Percentiles rank a stretch among this genome's conserved stretches.
Evolutionary conservation across 2,888 invertebrate species (phyloP).

Genomic region (Shargacucullia verbasci): DNA sequence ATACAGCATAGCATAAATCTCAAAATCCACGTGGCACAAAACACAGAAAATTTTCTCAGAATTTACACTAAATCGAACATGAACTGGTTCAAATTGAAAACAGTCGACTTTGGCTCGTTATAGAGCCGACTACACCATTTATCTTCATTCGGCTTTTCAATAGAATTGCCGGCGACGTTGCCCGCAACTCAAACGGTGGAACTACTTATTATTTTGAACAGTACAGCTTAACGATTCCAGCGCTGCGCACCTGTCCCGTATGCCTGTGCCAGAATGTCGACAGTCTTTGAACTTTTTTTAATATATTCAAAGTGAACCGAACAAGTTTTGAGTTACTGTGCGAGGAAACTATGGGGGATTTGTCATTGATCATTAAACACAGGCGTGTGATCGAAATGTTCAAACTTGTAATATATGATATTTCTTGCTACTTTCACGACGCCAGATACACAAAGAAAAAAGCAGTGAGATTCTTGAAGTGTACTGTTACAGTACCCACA

Average conservation of each 20-base stretch:
- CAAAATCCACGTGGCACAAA: slow-evolving; percentile 40
- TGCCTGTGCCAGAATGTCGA: slow-evolving; percentile 45
- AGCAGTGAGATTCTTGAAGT: too few species aligned
- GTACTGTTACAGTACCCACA: too few species aligned
- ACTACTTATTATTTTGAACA: slow-evolving; percentile 87
- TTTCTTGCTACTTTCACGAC: too few species aligned
- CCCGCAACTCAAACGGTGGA: slow-evolving; percentile 84
- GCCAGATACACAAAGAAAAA: too few species aligned
- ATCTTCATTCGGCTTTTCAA: slow-evolving; percentile 87
- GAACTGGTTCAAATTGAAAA: slow-evolving; percentile 84
- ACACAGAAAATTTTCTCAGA: slow-evolving; percentile 66
- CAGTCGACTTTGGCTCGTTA: slow-evolving; percentile 86
- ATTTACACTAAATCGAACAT: slow-evolving; percentile 81
- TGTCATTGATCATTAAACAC: too few species aligned
- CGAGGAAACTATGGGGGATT: too few species aligned
- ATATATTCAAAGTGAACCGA: slow-evolving; percentile 32
- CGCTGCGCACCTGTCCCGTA: slow-evolving; percentile 75
- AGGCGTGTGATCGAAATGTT: too few species aligned
- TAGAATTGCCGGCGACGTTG: slow-evolving; percentile 85
- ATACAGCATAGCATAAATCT: slow-evolving; percentile 32
- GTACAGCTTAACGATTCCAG: slow-evolving; percentile 84
- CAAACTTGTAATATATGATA: too few species aligned
- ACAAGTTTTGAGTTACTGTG: slow-evolving; percentile 30
- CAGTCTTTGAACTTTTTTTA: slow-evolving; percentile 29
- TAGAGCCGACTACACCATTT: slow-evolving; percentile 83